Percentiles rank a stretch among this genome's conserved stretches.
Conservation (phyloP, 2,113 vertebrate genomes). For the Alosa alosa region DNA sequence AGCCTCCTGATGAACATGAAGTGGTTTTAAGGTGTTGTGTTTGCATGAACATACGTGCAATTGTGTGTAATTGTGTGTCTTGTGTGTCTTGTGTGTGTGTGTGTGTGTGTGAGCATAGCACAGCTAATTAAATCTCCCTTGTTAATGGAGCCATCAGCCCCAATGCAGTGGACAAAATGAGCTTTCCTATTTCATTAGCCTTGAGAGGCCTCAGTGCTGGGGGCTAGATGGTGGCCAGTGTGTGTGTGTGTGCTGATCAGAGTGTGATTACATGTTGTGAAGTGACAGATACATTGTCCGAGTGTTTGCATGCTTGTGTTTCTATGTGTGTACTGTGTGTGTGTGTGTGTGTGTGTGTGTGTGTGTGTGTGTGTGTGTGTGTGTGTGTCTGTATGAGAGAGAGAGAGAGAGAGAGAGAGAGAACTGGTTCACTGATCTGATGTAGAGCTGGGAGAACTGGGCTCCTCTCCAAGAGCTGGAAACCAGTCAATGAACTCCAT, state of each 20-base stretch:
- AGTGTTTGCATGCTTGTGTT: not conserved
- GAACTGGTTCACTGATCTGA: conserved; percentile 24
- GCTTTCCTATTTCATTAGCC: conserved; percentile 6
- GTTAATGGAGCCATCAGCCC: conserved; percentile 3
- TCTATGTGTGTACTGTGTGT: not conserved
- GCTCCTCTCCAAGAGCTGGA: conserved; percentile 31
- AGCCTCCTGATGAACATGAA: not conserved
- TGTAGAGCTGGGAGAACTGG: conserved; percentile 23
- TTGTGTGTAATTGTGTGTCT: not conserved
- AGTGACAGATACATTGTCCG: not conserved
- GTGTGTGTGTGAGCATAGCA: not conserved
- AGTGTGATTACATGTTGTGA: not conserved
- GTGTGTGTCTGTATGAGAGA: not conserved
- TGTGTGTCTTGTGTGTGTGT: not conserved
- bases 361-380: not conserved
- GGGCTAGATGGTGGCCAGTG: not conserved
- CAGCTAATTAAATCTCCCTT: not conserved
- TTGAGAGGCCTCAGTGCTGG: conserved; percentile 1
- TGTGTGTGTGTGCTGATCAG: not conserved
- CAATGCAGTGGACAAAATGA: not conserved
- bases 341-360: conserved; percentile 2
- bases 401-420: conserved; percentile 19
- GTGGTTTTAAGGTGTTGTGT: not conserved
- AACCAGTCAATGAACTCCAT: conserved; percentile 15
- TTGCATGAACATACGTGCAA: not conserved